These are phyloP conservation scores for Cyphomyrus plagiostoma DNA, from an alignment of 2,113 vertebrate genomes.

Conservation along the genomic window DNA sequence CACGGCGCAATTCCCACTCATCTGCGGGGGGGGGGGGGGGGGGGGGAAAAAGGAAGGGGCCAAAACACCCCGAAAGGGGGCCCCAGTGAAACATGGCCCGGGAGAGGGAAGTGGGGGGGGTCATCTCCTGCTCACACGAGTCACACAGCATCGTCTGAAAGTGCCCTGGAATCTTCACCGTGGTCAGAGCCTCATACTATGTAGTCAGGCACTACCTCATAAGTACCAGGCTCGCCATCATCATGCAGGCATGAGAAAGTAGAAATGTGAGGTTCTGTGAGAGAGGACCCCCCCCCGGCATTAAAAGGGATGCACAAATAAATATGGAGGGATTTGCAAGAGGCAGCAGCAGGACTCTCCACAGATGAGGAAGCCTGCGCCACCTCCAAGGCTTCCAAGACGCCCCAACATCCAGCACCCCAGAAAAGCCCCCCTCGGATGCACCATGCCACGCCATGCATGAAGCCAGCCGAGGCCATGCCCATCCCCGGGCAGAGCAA, in stretches of 20 bases:
- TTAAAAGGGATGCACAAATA: background rate
- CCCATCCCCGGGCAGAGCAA: background rate
- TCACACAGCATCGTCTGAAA: background rate
- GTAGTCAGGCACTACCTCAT: background rate
- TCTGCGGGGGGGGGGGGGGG: too few relatives aligned
- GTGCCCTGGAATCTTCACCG: background rate
- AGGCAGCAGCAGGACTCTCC: background rate
- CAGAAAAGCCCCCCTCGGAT: constrained; percentile 26
- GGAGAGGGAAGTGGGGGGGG: too few relatives aligned
- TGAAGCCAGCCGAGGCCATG: background rate
- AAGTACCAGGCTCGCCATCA: background rate
- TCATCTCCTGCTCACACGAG: background rate
- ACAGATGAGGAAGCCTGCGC: background rate
- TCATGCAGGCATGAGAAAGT: background rate
- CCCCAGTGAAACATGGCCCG: too few relatives aligned
- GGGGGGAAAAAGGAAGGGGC: too few relatives aligned
- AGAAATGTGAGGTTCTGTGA: background rate
- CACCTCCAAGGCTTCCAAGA: background rate
- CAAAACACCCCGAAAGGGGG: too few relatives aligned
- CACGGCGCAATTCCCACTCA: background rate
- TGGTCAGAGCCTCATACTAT: background rate
- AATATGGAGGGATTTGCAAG: background rate
- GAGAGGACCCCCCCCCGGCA: background rate
- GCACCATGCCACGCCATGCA: background rate
- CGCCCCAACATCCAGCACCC: background rate